These are phyloP conservation scores for Bothrops alternatus DNA, from an alignment of 2,797 vertebrate genomes.

Conservation along the genomic window DNA sequence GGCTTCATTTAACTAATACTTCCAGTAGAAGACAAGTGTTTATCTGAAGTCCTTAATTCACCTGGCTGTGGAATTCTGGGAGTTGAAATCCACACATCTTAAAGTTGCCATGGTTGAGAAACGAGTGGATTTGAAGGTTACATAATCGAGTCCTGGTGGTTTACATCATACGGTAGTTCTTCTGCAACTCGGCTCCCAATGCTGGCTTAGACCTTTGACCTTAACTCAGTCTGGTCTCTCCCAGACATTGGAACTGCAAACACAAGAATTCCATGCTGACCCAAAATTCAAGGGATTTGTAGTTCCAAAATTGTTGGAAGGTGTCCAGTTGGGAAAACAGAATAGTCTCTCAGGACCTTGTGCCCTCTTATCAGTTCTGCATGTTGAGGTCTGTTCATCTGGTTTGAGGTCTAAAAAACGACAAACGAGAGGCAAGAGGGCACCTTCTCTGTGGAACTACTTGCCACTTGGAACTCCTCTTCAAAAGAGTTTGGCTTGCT, in stretches of 20 bases:
- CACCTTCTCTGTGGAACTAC: not conserved
- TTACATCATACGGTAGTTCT: not conserved
- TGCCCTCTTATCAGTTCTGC: not conserved
- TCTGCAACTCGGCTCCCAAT: not conserved
- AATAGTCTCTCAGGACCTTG: not conserved
- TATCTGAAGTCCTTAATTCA: not conserved
- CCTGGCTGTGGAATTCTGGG: not conserved
- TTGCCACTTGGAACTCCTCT: not conserved
- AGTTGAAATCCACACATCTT: not conserved
- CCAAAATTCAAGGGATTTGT: not conserved
- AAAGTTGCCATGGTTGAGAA: not conserved
- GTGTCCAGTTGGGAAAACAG: not conserved
- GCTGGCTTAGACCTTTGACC: not conserved
- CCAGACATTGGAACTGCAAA: not conserved
- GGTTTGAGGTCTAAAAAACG: not conserved
- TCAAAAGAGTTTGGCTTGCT: not conserved
- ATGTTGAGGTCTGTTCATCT: not conserved
- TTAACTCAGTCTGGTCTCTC: not conserved
- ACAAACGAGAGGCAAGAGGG: not conserved
- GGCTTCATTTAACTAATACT: not conserved
- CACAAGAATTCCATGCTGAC: not conserved
- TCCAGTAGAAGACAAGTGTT: not conserved
- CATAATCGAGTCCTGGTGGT: too few species aligned
- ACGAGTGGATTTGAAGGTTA: not conserved
- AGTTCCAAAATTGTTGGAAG: not conserved